These are phyloP conservation scores for Hippocampus kuda DNA, from an alignment of 2,797 vertebrate genomes.

Conservation along the genomic window DNA sequence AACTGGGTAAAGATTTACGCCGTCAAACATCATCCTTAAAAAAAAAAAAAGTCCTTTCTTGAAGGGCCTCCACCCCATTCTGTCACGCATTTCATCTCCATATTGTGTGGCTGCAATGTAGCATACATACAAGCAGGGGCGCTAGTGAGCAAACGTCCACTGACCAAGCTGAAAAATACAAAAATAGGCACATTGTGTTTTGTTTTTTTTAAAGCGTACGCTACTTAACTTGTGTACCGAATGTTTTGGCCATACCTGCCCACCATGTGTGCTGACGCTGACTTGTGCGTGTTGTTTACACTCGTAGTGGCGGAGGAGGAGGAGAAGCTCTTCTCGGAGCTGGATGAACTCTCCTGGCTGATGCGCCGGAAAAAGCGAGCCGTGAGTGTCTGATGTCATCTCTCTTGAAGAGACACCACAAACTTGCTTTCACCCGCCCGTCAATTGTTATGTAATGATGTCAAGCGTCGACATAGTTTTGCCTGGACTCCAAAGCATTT, in stretches of 20 bases:
- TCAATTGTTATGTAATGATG: conserved; percentile 1
- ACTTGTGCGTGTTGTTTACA: conserved; percentile 28
- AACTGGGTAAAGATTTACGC: conserved; percentile 46
- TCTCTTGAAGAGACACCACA: conserved; percentile 15
- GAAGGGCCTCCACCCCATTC: background rate
- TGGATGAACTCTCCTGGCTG: conserved; percentile 84
- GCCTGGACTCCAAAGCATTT: background rate
- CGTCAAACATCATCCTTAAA: conserved; percentile 8
- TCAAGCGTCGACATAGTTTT: background rate
- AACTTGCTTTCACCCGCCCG: conserved; percentile 11
- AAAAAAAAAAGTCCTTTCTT: conserved; percentile 16
- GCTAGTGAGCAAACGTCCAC: background rate
- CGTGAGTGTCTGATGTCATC: conserved; percentile 62
- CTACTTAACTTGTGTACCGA: background rate
- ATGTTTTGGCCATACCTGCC: background rate
- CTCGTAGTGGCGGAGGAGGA: conserved; percentile 65
- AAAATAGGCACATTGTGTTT: background rate
- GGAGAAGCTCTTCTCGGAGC: conserved; percentile 61
- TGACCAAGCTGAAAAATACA: background rate
- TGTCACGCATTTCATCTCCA: conserved; percentile 15
- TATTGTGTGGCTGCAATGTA: background rate
- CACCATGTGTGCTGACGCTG: background rate
- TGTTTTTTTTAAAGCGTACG: background rate
- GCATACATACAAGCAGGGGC: background rate
- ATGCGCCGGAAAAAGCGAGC: conserved; percentile 85